Evolutionary conservation across 2,888 invertebrate species (phyloP).

Genomic region (Zele albiditarsus): DNA sequence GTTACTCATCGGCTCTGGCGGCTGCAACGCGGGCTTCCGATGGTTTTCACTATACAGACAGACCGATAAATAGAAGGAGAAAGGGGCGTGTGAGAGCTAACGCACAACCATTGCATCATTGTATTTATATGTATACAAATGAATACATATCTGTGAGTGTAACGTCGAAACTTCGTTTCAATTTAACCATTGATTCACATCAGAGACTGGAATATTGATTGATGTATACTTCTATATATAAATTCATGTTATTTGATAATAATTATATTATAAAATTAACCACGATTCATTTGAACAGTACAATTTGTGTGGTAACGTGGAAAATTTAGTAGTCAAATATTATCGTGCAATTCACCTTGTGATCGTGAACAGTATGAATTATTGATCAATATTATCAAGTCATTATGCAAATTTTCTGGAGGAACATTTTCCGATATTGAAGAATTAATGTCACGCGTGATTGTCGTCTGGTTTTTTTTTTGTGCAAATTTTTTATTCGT

Average conservation of each 20-base stretch:
- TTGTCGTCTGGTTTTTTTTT: no score
- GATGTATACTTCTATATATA: background rate
- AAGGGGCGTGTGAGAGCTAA: background rate
- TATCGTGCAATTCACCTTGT: no score
- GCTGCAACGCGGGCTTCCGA: slow-evolving; percentile 47
- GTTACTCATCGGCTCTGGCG: slow-evolving; percentile 47
- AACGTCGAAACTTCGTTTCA: background rate
- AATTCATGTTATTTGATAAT: background rate
- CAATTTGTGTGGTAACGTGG: no score
- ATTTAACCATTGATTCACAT: background rate
- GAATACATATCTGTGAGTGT: background rate
- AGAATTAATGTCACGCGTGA: no score
- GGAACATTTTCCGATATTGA: no score
- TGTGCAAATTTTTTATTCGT: no score
- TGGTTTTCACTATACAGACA: slow-evolving; percentile 44
- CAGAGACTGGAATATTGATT: background rate
- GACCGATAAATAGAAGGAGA: background rate
- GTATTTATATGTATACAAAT: background rate
- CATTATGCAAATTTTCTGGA: no score
- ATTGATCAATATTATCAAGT: no score
- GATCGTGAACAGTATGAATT: no score
- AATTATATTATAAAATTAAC: background rate
- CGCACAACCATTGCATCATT: slow-evolving; percentile 17
- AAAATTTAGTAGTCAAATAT: no score
- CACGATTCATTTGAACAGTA: no score